Percentiles rank a stretch among this genome's conserved stretches.
These are phyloP conservation scores for Apotomis capreana DNA, from an alignment of 2,888 invertebrate species.

Conservation along the genomic window DNA sequence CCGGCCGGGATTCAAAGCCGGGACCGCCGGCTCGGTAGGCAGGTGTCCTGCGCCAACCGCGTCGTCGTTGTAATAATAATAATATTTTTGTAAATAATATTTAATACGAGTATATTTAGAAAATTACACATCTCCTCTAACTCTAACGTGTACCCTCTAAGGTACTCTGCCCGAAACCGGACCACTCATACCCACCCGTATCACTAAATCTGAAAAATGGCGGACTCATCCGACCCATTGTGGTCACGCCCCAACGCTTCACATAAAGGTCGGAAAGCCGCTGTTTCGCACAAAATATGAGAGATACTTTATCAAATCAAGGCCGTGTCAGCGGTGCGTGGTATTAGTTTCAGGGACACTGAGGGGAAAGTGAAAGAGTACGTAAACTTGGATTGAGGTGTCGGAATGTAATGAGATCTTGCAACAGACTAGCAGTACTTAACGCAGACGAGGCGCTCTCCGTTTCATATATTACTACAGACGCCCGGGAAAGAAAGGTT, in stretches of 20 bases:
- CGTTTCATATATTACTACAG: no score
- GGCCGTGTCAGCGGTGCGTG: not conserved
- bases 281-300: not conserved
- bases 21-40: no score
- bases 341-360: not conserved
- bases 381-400: not conserved
- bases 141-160: not conserved
- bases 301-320: not conserved
- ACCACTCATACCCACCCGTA: not conserved
- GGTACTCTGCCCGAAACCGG: not conserved
- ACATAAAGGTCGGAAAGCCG: not conserved
- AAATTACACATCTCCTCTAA: no score
- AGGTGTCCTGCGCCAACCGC: no score
- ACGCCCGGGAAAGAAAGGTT: no score
- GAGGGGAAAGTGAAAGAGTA: not conserved
- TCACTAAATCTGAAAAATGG: slow-evolving; percentile 30
- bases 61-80: no score
- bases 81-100: no score
- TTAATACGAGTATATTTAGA: no score
- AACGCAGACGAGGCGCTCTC: no score
- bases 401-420: no score
- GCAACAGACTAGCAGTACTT: no score
- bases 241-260: not conserved
- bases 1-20: no score
- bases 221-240: not conserved